Evolutionary conservation across 2,113 vertebrate genomes (phyloP).

Genomic region (Aramus guarauna): DNA sequence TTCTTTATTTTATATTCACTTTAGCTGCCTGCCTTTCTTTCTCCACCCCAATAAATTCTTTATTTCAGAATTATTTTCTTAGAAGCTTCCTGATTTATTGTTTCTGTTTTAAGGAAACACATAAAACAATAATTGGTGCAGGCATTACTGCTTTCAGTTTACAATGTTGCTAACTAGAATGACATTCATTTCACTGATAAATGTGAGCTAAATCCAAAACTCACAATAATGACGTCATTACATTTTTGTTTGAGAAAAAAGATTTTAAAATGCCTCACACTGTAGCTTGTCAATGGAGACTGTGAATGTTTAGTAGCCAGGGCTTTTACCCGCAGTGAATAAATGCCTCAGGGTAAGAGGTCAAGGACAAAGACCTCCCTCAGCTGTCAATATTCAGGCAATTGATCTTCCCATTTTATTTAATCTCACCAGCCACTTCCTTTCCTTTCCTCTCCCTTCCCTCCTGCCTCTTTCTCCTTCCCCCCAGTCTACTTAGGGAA

Average conservation of each 20-base stretch:
- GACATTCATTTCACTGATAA: background rate
- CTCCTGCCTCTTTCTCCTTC: background rate
- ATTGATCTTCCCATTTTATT: constrained; percentile 71
- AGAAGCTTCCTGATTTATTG: background rate
- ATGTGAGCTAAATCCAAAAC: background rate
- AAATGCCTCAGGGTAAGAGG: constrained; percentile 37
- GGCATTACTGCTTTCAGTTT: background rate
- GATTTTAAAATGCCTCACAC: background rate
- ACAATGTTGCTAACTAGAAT: background rate
- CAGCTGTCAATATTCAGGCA: constrained; percentile 67
- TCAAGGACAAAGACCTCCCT: constrained; percentile 65
- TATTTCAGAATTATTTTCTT: background rate
- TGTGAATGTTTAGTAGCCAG: constrained; percentile 13
- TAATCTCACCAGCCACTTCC: constrained; percentile 66
- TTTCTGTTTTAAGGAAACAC: background rate
- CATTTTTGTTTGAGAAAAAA: background rate
- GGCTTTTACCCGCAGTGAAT: constrained; percentile 24
- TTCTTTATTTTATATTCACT: background rate
- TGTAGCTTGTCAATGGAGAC: background rate
- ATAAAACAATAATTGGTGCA: background rate
- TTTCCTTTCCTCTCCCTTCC: background rate
- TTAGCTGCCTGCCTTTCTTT: background rate
- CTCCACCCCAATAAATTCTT: background rate
- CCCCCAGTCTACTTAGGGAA: constrained; percentile 59
- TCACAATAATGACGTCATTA: background rate